Evolutionary conservation across 2,797 vertebrate species (phyloP).

Genomic region (Sandelia bainsii): DNA sequence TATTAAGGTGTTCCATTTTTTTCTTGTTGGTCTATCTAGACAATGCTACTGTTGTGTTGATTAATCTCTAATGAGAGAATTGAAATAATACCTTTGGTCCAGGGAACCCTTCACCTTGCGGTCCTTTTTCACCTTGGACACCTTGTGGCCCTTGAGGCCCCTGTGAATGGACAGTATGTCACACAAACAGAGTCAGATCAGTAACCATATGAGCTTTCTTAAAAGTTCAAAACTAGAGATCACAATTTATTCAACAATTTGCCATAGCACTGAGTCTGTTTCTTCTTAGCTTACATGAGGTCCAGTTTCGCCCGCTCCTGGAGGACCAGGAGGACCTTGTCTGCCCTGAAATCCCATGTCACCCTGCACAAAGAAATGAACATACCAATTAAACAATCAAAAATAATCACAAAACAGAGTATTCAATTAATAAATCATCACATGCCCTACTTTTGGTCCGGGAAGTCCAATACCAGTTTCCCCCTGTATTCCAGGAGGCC

Average conservation of each 20-base stretch:
- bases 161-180: slow-evolving; percentile 69
- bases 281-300: slow-evolving; percentile 82
- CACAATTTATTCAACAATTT: background rate
- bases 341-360: slow-evolving; percentile 89
- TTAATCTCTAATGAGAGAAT: slow-evolving; percentile 1
- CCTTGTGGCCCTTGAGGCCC: slow-evolving; percentile 94
- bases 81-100: slow-evolving; percentile 88
- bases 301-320: slow-evolving; percentile 89
- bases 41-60: background rate
- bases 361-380: slow-evolving; percentile 80
- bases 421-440: background rate
- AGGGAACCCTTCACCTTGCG: slow-evolving; percentile 89
- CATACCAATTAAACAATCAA: background rate
- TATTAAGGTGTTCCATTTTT: background rate
- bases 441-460: slow-evolving; percentile 87
- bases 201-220: background rate
- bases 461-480: slow-evolving; percentile 90
- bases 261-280: background rate
- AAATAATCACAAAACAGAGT: background rate
- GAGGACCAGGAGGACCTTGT: slow-evolving; percentile 87
- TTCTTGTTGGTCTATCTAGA: background rate
- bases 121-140: slow-evolving; percentile 90
- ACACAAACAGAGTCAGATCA: slow-evolving; percentile 6
- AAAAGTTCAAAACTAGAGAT: background rate
- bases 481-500: slow-evolving; percentile 89